phyloP scores from a whole-genome alignment of 92 coral and sea anemone genomes.

The Parazoanthus atlanticus region DNA sequence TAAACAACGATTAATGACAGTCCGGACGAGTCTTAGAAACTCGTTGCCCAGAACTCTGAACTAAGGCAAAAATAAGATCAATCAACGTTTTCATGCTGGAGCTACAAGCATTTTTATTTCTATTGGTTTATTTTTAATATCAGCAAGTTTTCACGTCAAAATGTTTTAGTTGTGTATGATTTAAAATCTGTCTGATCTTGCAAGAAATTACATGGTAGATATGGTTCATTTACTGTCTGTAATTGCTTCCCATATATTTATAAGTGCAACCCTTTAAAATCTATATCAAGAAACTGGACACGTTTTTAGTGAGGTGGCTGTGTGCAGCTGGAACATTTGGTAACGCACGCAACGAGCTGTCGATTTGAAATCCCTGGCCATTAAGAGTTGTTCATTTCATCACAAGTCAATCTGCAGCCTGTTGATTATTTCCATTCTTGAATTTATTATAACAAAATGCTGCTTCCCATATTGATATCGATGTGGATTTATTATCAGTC shows the following conservation, averaged over 20 bases:
- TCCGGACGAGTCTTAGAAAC: not conserved
- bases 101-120: not conserved
- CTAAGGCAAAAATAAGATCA: not conserved
- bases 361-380: not conserved
- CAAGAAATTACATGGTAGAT: not conserved
- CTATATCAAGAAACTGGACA: not conserved
- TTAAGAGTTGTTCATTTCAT: not conserved
- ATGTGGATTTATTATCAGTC: not conserved
- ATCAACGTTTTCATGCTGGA: not conserved
- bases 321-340: not conserved
- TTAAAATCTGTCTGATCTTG: not conserved
- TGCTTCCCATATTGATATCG: not conserved
- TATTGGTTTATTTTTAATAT: too few relatives aligned
- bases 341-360: not conserved
- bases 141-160: not conserved
- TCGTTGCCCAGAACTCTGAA: not conserved
- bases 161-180: not conserved
- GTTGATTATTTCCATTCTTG: not conserved
- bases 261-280: not conserved
- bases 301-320: too few relatives aligned
- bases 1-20: not conserved
- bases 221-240: not conserved
- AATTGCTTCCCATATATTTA: not conserved
- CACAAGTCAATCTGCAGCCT: not conserved
- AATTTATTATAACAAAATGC: too few relatives aligned